A percentile compares a stretch with the other conserved stretches of the same genome.
Conservation (phyloP, 2,888 invertebrate species). For the Spicauda simplicius region DNA sequence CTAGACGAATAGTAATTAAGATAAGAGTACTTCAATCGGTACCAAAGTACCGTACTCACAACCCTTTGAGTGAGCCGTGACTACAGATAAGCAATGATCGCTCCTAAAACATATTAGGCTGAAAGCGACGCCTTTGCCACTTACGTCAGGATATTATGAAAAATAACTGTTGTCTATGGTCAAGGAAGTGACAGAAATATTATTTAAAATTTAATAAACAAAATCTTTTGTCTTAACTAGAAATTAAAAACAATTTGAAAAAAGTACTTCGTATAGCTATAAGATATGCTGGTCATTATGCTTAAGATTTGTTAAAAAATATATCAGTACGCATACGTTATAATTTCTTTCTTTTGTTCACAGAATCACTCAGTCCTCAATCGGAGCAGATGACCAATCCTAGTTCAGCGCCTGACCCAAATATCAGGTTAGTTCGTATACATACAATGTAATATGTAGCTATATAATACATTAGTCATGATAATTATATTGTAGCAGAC, state of each 20-base stretch:
- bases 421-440: conserved; percentile 64
- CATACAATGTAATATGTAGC: too few species aligned
- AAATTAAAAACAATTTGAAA: too few species aligned
- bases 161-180: too few species aligned
- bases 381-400: conserved; percentile 76
- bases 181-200: too few species aligned
- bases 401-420: conserved; percentile 73
- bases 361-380: conserved; percentile 79
- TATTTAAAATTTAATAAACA: too few species aligned
- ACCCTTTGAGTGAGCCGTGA: conserved; percentile 68
- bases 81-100: conserved; percentile 66
- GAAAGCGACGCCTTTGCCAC: conserved; percentile 23
- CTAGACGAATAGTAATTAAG: conserved; percentile 72
- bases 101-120: conserved; percentile 42
- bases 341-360: conserved; percentile 55
- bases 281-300: too few species aligned
- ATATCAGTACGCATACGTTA: too few species aligned
- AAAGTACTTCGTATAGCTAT: too few species aligned
- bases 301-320: too few species aligned
- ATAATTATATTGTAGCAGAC: neutral
- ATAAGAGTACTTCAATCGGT: conserved; percentile 59
- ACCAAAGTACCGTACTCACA: conserved; percentile 55
- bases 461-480: too few species aligned
- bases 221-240: too few species aligned
- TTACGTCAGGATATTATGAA: neutral